These are phyloP conservation scores for Pristionchus mayeri DNA, from an alignment of 2,888 invertebrate genomes.

Conservation along the genomic window DNA sequence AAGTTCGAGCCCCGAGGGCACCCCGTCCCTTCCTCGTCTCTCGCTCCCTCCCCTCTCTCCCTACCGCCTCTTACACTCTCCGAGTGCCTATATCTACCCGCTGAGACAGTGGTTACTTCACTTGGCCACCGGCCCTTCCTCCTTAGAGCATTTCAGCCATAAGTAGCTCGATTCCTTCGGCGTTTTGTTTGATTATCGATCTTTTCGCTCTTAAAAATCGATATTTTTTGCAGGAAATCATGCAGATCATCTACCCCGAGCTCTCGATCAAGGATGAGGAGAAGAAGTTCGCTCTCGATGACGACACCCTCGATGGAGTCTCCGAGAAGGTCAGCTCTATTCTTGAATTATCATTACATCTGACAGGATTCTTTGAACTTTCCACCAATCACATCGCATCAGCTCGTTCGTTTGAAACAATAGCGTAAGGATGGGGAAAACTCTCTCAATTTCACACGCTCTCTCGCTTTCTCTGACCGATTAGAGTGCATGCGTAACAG, in stretches of 20 bases:
- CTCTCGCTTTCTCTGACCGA: too few relatives aligned
- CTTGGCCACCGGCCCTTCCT: not conserved
- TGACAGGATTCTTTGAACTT: too few relatives aligned
- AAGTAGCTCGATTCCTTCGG: not conserved
- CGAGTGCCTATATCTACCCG: slow-evolving; percentile 7
- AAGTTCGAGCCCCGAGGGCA: not conserved
- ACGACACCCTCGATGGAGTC: slow-evolving; percentile 28
- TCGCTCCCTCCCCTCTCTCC: not conserved
- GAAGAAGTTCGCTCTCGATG: not conserved
- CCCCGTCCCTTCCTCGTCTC: not conserved
- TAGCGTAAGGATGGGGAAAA: too few relatives aligned
- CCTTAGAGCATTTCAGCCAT: not conserved
- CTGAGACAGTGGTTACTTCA: too few relatives aligned
- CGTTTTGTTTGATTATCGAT: not conserved
- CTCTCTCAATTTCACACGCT: too few relatives aligned
- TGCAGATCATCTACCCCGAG: slow-evolving; percentile 47
- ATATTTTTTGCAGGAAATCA: not conserved
- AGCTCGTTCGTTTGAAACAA: too few relatives aligned
- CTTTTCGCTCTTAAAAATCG: not conserved
- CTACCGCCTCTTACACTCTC: not conserved
- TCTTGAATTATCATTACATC: too few relatives aligned
- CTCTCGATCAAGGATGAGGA: slow-evolving; percentile 29
- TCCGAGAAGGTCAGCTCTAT: slow-evolving; percentile 22
- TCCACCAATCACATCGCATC: too few relatives aligned
- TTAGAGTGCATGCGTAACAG: too few relatives aligned